Base-by-base conservation (phyloP, 2,888 invertebrate species). In the Drosophila peninsularis region DNA sequence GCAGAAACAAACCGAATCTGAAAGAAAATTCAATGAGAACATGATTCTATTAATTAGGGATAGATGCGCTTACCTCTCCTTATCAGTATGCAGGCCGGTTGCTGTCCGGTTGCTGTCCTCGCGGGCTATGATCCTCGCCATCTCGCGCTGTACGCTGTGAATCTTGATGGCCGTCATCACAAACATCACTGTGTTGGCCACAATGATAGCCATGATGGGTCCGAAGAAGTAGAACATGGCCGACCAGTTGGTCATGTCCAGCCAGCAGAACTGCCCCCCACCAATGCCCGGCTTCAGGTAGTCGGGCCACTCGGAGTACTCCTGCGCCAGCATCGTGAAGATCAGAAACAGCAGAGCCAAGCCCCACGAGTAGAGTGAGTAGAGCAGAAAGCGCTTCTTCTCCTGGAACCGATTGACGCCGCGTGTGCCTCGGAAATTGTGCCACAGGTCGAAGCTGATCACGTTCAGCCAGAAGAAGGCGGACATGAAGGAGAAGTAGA, bases 391-490 rank as follows among this genome's bases (percentile, higher is more conserved):
- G 1, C 92, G 88, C 55, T 92, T 92, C 66, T 89, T 91, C 74
- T 91, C 91, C 57, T 90, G 82, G 60, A 82, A 89, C 3, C 87
- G 87, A 66, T 90, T 85, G 45, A 90, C 71, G 32, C 91, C 91
- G 0, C 90, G 87, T 0, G 91, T 91, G 3, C 90, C 90, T 0
- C 91, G 90, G 61, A 91, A 91, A 61, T 92, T 92, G 93, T 96
- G 95, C 95, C 96, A 97, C 88, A 97, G 95, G 90, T 97, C 97
- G 90, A 97, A 95, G 91, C 97, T 97, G 94, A 97, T 97, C 24
- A 97, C 95, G 90, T 96, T 97, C 87, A 97, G 93, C 97, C 97
- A 97, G 91, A 96, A 96, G 93, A 97, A 97, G 81, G 96, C 96
- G 14, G 95, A 94, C 92, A 96, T 94, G 91, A 97, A 96, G 77